Evolutionary conservation across 2,888 invertebrate genomes (phyloP).

Genomic region (Lutraria lutraria): DNA sequence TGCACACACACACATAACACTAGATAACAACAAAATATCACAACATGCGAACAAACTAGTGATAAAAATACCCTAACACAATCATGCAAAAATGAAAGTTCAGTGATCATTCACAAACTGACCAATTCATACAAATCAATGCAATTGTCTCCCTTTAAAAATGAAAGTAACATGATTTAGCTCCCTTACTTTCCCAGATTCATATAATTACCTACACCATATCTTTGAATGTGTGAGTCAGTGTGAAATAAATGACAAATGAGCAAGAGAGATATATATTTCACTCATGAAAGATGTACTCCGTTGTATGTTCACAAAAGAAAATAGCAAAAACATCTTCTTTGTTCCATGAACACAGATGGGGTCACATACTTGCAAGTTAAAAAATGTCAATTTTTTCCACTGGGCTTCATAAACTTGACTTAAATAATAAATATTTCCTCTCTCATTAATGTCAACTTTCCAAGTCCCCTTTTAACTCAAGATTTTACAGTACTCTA

Average conservation of each 20-base stretch:
- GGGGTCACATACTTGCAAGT: not conserved
- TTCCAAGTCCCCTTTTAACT: slow-evolving; percentile 10
- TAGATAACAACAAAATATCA: not conserved
- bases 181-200: not conserved
- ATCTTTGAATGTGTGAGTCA: not conserved
- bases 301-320: not conserved
- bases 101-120: not conserved
- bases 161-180: not conserved
- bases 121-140: not conserved
- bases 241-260: slow-evolving; percentile 16
- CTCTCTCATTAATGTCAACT: not conserved
- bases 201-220: not conserved
- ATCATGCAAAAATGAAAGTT: not conserved
- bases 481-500: not conserved
- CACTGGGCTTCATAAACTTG: not conserved
- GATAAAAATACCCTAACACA: not conserved
- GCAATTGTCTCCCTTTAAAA: not conserved
- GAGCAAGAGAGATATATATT: not conserved
- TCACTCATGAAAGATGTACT: not conserved
- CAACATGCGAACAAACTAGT: not conserved
- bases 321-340: not conserved
- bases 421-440: not conserved
- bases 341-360: not conserved
- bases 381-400: not conserved
- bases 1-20: slow-evolving; percentile 34